Percentiles rank a stretch among this genome's conserved stretches.
phyloP scores from a whole-genome alignment of 2,113 vertebrate genomes.

The Oenanthe melanoleuca region DNA sequence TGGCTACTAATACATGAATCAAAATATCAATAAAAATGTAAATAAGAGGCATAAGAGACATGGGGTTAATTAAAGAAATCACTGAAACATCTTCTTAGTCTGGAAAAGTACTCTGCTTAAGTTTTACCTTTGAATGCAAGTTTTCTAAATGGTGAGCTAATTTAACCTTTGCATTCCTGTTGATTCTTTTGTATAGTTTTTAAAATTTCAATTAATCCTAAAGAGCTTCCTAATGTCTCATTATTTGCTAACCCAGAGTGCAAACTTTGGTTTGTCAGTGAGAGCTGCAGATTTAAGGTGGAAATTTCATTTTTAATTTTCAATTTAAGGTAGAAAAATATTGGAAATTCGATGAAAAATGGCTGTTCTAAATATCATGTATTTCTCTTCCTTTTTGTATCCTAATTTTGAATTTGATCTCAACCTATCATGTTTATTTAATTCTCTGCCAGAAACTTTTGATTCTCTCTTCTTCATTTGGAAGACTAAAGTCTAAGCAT shows the following conservation, averaged over 20 bases:
- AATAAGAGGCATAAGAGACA: rapidly evolving
- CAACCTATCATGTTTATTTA: not conserved
- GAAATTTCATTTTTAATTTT: not conserved
- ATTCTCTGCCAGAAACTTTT: not conserved
- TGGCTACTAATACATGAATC: not conserved
- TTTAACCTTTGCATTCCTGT: not conserved
- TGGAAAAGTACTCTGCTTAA: not conserved
- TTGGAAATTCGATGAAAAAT: not conserved
- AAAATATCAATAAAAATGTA: not conserved
- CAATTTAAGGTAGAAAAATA: not conserved
- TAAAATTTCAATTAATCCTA: not conserved
- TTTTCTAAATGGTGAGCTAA: not conserved
- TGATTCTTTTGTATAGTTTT: not conserved
- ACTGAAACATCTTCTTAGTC: not conserved
- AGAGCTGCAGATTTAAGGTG: not conserved
- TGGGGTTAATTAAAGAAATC: not conserved
- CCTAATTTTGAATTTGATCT: not conserved
- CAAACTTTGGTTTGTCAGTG: not conserved
- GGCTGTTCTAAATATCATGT: not conserved
- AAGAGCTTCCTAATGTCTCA: not conserved
- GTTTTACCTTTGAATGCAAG: not conserved
- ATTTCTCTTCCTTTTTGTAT: not conserved
- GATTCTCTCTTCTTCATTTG: not conserved
- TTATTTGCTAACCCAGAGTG: not conserved
- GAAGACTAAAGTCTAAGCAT: not conserved